A percentile compares a stretch with the other conserved stretches of the same genome.
These are phyloP conservation scores for Ibidorhyncha struthersii DNA, from an alignment of 2,113 vertebrate genomes.

Conservation along the genomic window DNA sequence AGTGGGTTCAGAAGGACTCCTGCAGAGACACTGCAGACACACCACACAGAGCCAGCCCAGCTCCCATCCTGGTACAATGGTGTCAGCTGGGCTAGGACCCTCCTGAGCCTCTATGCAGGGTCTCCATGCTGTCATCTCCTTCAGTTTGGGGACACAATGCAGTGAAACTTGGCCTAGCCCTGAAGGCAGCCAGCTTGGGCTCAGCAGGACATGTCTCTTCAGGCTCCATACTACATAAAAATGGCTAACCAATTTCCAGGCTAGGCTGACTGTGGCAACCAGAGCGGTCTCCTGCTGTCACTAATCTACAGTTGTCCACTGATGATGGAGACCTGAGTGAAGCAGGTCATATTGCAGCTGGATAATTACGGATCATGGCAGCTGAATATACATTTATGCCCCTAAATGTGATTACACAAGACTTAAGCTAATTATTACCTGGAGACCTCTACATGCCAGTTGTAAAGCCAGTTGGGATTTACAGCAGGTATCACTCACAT, in stretches of 20 bases:
- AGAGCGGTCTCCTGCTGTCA: fast-evolving
- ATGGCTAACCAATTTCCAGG: background rate
- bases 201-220: background rate
- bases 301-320: background rate
- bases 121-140: background rate
- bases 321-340: background rate
- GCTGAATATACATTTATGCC: background rate
- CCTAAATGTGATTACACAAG: background rate
- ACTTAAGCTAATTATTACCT: background rate
- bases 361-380: background rate
- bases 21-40: background rate
- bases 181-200: background rate
- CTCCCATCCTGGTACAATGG: fast-evolving
- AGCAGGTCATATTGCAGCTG: background rate
- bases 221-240: background rate
- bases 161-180: background rate
- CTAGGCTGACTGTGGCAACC: background rate
- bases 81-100: background rate
- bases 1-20: background rate
- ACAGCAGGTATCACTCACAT: background rate
- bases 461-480: background rate
- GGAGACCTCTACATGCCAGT: background rate
- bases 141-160: background rate
- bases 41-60: background rate
- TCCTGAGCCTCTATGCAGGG: background rate